Evolutionary conservation across 30 jellyfish, hydroid and myxozoan genomes (phyloP).

Genomic region (Hydractinia symbiolongicarpus): DNA sequence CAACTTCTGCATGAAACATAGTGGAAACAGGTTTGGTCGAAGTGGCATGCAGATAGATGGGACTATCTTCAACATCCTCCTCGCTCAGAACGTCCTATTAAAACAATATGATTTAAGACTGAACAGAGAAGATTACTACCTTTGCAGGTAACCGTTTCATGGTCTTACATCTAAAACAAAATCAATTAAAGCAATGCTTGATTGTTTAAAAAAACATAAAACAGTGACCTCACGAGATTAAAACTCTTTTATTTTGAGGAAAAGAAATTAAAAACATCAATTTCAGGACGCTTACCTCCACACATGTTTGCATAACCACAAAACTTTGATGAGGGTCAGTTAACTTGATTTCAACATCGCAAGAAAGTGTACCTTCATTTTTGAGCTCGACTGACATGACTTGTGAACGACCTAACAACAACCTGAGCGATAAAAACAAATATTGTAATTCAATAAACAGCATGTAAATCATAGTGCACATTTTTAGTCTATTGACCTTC

Average conservation of each 20-base stretch:
- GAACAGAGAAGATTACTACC: neutral
- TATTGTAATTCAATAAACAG: neutral
- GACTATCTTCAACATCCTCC: neutral
- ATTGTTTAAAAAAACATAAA: no score
- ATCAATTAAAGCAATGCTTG: neutral
- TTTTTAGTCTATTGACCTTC: neutral
- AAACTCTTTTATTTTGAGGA: no score
- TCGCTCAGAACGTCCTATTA: neutral
- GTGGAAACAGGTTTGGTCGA: slow-evolving; percentile 54
- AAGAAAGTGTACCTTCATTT: slow-evolving; percentile 73
- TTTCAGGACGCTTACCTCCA: neutral
- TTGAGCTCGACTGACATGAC: slow-evolving; percentile 54
- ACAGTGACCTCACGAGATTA: no score
- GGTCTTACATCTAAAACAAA: neutral
- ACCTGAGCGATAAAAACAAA: neutral
- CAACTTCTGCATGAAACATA: slow-evolving; percentile 36
- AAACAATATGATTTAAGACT: neutral
- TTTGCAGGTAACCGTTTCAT: neutral
- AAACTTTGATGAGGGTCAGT: slow-evolving; percentile 69
- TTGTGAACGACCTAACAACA: slow-evolving; percentile 69
- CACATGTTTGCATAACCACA: neutral
- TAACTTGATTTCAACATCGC: slow-evolving; percentile 55
- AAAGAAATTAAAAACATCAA: no score
- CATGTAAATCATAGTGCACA: neutral
- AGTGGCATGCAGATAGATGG: slow-evolving; percentile 22